Conservation (phyloP, 92 coral and sea anemone genomes). For the Chrysogorgia sp. region DNA sequence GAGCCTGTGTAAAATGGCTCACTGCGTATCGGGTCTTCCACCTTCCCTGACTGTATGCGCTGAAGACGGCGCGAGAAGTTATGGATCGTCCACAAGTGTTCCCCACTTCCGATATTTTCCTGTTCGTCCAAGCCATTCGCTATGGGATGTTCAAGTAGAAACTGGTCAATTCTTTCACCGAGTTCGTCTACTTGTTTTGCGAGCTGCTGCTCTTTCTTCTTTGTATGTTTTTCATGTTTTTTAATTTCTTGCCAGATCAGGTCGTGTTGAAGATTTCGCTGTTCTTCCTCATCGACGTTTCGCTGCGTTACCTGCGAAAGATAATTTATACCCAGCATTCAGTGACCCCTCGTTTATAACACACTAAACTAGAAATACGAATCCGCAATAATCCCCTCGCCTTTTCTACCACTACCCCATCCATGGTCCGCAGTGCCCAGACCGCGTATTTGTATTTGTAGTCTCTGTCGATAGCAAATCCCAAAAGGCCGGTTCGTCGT, state of each 20-base stretch:
- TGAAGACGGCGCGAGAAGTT: slow-evolving; percentile 77
- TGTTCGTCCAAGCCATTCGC: slow-evolving; percentile 1
- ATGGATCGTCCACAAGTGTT: slow-evolving; percentile 83
- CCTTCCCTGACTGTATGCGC: slow-evolving; percentile 79
- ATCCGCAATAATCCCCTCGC: too few species aligned
- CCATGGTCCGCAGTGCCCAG: too few species aligned
- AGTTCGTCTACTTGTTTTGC: slow-evolving; percentile 57
- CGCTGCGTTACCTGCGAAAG: slow-evolving; percentile 54
- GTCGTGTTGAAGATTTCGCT: slow-evolving; percentile 5
- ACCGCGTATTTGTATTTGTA: too few species aligned
- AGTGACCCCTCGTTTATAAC: too few species aligned
- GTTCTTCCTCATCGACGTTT: slow-evolving; percentile 64
- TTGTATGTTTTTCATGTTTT: slow-evolving; percentile 10
- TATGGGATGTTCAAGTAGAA: slow-evolving; percentile 27
- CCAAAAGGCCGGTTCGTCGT: too few species aligned
- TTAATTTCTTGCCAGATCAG: too few species aligned
- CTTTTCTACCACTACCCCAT: too few species aligned
- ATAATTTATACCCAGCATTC: too few species aligned
- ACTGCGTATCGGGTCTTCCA: slow-evolving; percentile 90
- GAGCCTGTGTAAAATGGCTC: slow-evolving; percentile 95
- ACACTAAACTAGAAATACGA: too few species aligned
- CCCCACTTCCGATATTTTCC: slow-evolving; percentile 73
- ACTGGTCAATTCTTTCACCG: slow-evolving; percentile 26
- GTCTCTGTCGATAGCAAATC: too few species aligned
- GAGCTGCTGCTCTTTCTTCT: slow-evolving; percentile 55